Conservation (phyloP, 2,888 invertebrate species). For the Amitus sp. region DNA sequence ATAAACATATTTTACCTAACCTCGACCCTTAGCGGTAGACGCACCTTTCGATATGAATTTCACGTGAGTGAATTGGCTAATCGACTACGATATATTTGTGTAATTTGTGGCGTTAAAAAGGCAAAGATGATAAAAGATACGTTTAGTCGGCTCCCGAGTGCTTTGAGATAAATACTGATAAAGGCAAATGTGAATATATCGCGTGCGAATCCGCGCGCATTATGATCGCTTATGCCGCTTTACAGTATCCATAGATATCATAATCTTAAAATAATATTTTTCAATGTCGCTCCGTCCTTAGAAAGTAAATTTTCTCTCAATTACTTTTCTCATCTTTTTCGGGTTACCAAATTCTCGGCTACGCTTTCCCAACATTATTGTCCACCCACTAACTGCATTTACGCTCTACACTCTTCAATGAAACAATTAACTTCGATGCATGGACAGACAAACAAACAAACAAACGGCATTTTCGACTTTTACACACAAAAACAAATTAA, state of each 20-base stretch:
- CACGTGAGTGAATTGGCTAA: constrained; percentile 23
- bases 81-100: constrained; percentile 30
- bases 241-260: constrained; percentile 31
- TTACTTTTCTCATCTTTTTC: constrained; percentile 9
- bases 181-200: constrained; percentile 25
- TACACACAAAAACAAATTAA: too few species aligned
- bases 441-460: too few species aligned
- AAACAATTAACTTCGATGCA: too few species aligned
- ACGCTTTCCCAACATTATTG: constrained; percentile 31
- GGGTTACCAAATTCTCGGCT: constrained; percentile 24
- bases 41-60: constrained; percentile 37
- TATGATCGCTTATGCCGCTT: constrained; percentile 21
- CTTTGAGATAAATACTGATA: constrained; percentile 33
- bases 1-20: background rate
- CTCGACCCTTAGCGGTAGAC: constrained; percentile 11
- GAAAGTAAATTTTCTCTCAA: constrained; percentile 14
- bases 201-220: constrained; percentile 14
- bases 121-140: constrained; percentile 34
- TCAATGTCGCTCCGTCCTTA: constrained; percentile 21
- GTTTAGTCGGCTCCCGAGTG: constrained; percentile 17
- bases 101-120: constrained; percentile 35
- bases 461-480: too few species aligned
- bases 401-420: background rate
- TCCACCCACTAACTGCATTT: constrained; percentile 35
- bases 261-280: constrained; percentile 23